Evolutionary conservation across 2,113 vertebrate species (phyloP), one percentile per base, ranked within the genome.

Genomic region (Dendrocopos noguchii): DNA sequence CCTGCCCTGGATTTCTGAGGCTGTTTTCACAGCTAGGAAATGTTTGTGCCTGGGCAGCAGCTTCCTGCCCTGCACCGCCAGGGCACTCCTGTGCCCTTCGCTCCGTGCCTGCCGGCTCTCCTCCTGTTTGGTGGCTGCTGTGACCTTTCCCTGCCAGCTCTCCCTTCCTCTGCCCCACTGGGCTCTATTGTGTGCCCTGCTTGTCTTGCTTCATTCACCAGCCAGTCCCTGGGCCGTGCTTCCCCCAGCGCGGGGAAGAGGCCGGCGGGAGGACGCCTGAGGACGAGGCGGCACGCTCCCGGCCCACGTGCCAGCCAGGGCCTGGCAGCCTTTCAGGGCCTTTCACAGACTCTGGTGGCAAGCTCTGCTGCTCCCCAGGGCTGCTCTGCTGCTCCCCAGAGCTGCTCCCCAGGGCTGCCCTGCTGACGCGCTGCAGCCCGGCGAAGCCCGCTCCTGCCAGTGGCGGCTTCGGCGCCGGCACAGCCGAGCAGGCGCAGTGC

Each of bases 291-390:
- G 88, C 92, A 70, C 31, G 12, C 75, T 93, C 22, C 89, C 60
- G 28, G 7, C 65, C 87, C 89, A 81, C 9, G n/a, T 95, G 91
- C 93, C 84, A 57, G 65, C 2, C 0, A 80, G 77, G 25, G 34
- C 31, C 79, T 95, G 94, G 92, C 91, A 78, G 68, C 2, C 3
- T 42, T 66, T 91, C 89, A 89, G 78, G 73, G 85, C 78, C 87
- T 92, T 94, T 77, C 52, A 31, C 90, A 91, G 78, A 88, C 84
- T 80, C 73, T 73, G 27, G 81, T 15, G 53, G 71, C 84, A 56
- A 84, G 47, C 50, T 17, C n/a, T n/a, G n/a, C n/a, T n/a, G n/a
- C n/a, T n/a, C n/a, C n/a, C n/a, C n/a, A n/a, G n/a, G n/a, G n/a
- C n/a, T n/a, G n/a, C n/a, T n/a, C n/a, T n/a, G n/a, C n/a, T n/a